Evolutionary conservation across 2,888 invertebrate species (phyloP).

Genomic region (Cheilosia soror): DNA sequence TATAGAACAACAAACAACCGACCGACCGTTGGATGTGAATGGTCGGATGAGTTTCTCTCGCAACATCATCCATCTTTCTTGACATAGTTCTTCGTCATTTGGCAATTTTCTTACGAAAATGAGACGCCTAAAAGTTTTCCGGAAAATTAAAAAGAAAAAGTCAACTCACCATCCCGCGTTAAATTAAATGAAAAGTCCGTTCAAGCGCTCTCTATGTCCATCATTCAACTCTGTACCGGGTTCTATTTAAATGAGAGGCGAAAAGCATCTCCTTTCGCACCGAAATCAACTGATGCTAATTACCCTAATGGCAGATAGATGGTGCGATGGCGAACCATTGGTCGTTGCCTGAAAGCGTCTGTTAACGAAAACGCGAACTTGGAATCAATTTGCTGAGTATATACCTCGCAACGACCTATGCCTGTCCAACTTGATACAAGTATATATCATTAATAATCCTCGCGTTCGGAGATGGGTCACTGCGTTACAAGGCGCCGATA

Average conservation of each 20-base stretch:
- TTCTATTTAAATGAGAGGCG: slow-evolving; percentile 38
- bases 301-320: slow-evolving; percentile 65
- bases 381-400: slow-evolving; percentile 70
- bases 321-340: slow-evolving; percentile 53
- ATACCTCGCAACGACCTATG: slow-evolving; percentile 27
- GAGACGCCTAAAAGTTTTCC: slow-evolving; percentile 67
- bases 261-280: slow-evolving; percentile 39
- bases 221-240: slow-evolving; percentile 35
- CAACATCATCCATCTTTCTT: background rate
- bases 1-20: no score
- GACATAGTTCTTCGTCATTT: background rate
- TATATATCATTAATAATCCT: slow-evolving; percentile 53
- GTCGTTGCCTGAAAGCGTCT: slow-evolving; percentile 35
- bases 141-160: slow-evolving; percentile 69
- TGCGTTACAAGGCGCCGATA: slow-evolving; percentile 39
- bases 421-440: slow-evolving; percentile 26
- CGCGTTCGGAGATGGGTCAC: slow-evolving; percentile 1
- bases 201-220: slow-evolving; percentile 1
- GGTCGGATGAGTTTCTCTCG: background rate
- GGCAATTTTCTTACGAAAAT: background rate
- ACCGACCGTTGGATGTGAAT: background rate
- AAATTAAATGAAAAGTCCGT: slow-evolving; percentile 58
- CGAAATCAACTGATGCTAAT: slow-evolving; percentile 71
- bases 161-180: slow-evolving; percentile 34
- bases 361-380: slow-evolving; percentile 54